Percentiles rank a stretch among this genome's conserved stretches.
Conservation (phyloP, 2,113 vertebrate genomes). For the Geothlypis trichas region DNA sequence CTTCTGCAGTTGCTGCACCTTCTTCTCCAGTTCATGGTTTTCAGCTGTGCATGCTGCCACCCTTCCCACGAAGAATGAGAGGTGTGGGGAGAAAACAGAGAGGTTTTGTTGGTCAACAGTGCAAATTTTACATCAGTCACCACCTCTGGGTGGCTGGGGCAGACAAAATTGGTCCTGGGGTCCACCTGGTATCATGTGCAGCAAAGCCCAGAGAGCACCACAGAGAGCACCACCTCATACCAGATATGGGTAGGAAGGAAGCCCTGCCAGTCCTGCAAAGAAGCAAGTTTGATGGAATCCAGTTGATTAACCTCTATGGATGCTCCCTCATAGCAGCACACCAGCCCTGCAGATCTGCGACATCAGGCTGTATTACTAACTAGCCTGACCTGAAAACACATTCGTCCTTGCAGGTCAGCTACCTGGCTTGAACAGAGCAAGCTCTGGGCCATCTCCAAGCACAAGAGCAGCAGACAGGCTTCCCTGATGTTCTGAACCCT, state of each 20-base stretch:
- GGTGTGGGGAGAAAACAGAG: background rate
- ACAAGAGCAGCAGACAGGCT: background rate
- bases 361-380: background rate
- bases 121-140: background rate
- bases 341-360: background rate
- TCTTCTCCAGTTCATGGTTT: conserved; percentile 87
- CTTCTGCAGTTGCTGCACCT: conserved; percentile 86
- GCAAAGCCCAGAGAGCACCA: background rate
- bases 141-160: background rate
- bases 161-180: background rate
- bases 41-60: conserved; percentile 84
- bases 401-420: background rate
- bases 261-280: background rate
- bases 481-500: background rate
- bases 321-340: accelerated
- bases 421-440: background rate
- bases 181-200: background rate
- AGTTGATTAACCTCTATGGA: background rate
- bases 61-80: conserved; percentile 39
- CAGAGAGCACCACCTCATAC: background rate
- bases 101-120: background rate
- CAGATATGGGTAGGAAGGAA: background rate
- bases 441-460: background rate
- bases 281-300: background rate
- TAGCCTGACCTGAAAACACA: background rate